phyloP scores from a whole-genome alignment of 2,888 invertebrate species.

The Philopedon plagiatum region DNA sequence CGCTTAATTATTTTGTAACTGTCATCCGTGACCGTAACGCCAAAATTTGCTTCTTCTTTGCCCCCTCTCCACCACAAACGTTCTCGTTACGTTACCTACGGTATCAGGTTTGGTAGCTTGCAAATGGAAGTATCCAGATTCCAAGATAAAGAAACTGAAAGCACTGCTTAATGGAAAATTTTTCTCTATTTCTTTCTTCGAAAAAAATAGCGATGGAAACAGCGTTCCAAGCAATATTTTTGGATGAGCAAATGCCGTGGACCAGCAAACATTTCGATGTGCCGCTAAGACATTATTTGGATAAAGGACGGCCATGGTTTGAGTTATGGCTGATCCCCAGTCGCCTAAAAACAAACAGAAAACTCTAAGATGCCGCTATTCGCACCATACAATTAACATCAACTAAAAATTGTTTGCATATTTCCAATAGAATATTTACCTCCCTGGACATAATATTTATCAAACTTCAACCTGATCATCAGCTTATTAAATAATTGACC shows the following conservation, averaged over 20 bases:
- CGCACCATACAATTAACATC: background rate
- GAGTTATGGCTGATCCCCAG: conserved; percentile 81
- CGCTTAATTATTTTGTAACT: no score
- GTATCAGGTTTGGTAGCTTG: conserved; percentile 90
- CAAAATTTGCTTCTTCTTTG: no score
- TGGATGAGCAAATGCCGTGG: conserved; percentile 48
- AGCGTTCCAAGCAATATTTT: conserved; percentile 68
- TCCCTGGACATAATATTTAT: conserved; percentile 80
- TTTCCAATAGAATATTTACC: conserved; percentile 69
- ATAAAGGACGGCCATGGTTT: conserved; percentile 75
- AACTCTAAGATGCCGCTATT: no score
- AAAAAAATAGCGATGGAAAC: conserved; percentile 70
- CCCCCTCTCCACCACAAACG: no score
- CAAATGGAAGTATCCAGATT: conserved; percentile 79
- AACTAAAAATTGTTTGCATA: background rate
- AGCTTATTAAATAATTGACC: conserved; percentile 77
- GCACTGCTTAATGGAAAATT: background rate
- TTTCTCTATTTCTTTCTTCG: background rate
- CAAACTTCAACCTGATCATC: conserved; percentile 79
- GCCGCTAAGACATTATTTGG: conserved; percentile 73
- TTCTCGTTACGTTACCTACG: conserved; percentile 68
- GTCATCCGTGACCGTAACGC: no score
- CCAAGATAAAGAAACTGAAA: conserved; percentile 66
- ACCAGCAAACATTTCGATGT: conserved; percentile 71
- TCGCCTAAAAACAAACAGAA: conserved; percentile 80